Base-by-base conservation (phyloP, 2,888 invertebrate species). In the Callyntrura sp. region DNA sequence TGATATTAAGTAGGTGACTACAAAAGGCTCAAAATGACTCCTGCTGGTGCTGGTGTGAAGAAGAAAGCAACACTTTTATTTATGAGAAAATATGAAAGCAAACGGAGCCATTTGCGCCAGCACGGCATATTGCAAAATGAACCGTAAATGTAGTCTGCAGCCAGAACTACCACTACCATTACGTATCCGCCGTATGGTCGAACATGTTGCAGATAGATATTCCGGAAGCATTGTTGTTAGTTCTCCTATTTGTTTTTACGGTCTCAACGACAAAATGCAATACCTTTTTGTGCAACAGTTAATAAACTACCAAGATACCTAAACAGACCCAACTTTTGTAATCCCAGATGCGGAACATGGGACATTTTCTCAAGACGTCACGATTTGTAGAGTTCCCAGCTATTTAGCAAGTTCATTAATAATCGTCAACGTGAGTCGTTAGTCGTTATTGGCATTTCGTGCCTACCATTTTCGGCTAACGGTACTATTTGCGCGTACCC, bases 381-480 rank as follows among this genome's bases (percentile, higher is more conserved):
- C 68, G 82, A 65, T 11, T 83, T 68, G 43, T 68, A 68, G 6
- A 68, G 43, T 35, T 43, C 43, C 68, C 25, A 81, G 17, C 68
- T 45, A 62, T 68, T 83, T 83, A 43, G 25, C 55, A 84, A 68
- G 55, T 84, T 55, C 84, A 84, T 84, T 84, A 70, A 84, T 84
- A 70, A 84, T 65, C 45, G 28, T 25, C 84, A 70, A 55, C 84
- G 84, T 68, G 84, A 84, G 70, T 70, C 65, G 70, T 20, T 84
- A 84, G 70, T 70, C 65, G 70, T 20, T 84, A 84, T 70, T 48
- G 65, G 62, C 65, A 51, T 17, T 43, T 83, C 82, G 82, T 83
- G 82, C 20, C 48, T 65, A 83, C 65, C n/a, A 35, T 43, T 20
- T 43, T 68, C 5, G 43, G n/a, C 68, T 68, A 65, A 65, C 65